Base-by-base conservation (phyloP, 2,888 invertebrate species). In the Celastrina argiolus region DNA sequence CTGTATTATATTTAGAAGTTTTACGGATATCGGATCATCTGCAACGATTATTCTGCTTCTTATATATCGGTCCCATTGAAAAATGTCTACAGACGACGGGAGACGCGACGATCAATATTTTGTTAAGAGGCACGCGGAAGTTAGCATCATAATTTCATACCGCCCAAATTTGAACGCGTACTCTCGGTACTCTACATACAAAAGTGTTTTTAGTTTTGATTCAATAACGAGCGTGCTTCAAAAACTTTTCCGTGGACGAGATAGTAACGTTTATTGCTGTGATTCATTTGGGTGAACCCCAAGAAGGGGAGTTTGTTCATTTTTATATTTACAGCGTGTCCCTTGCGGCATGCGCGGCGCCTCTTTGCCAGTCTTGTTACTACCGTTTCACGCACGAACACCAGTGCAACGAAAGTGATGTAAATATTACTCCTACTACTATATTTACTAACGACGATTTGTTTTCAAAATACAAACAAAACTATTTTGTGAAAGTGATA, bases 271-370 rank as follows among this genome's bases (percentile, higher is more conserved):
- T 81, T 79, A 81, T 81, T 80, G 84, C 83, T 77, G 87, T 90
- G 90, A 91, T 88, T 89, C 88, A 89, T 88, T 79, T 80, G 85
- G 82, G 83, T 84, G 86, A 87, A 83, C 85, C 85, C 86, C 79
- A 79, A 81, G 88, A 88, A 90, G 91, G 90, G 89, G 90, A 90
- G 88, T 85, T 87, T 85, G 83, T 88, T 84, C 88, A 89, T 89
- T 91, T 90, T 91, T 91, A 90, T 89, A 90, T 89, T 90, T 91
- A 87, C 85, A 85, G 79, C 87, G 86, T 81, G 83, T 85, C 88
- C 86, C 88, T 85, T 83, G 79, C 78, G 89, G 88, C 89, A 89
- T 90, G 89, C 90, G 91, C 90, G 88, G 81, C 88, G 88, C 84
- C 83, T 84, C 84, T 81, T 79, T 81, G 88, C 83, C 89, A 91